Conservation (phyloP, 2,888 invertebrate species). For the Drosophila nr. perissopoda region DNA sequence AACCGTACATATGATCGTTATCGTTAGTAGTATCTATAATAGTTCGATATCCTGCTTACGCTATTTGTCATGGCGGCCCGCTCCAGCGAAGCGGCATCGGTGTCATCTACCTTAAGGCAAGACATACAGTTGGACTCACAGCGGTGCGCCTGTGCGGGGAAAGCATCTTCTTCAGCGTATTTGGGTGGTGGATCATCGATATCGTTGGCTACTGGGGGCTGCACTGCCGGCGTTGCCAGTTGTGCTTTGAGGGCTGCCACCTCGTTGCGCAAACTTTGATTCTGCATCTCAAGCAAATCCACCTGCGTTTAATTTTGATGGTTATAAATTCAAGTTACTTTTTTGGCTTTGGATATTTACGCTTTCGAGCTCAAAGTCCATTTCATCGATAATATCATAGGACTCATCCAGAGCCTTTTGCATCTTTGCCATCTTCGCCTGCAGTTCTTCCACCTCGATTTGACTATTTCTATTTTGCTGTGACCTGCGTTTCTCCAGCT, state of each 20-base stretch:
- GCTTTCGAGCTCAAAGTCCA: slow-evolving; percentile 83
- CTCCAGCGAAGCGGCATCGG: slow-evolving; percentile 73
- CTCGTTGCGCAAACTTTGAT: slow-evolving; percentile 76
- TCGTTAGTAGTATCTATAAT: not conserved
- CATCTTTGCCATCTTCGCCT: slow-evolving; percentile 60
- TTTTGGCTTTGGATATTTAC: slow-evolving; percentile 55
- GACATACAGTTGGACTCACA: slow-evolving; percentile 61
- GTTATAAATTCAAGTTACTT: not conserved
- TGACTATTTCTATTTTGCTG: slow-evolving; percentile 39
- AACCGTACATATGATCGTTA: not conserved
- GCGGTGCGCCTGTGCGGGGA: slow-evolving; percentile 9
- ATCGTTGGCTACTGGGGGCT: not conserved
- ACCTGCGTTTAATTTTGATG: slow-evolving; percentile 58
- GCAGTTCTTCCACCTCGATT: slow-evolving; percentile 51
- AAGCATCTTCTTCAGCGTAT: slow-evolving; percentile 42
- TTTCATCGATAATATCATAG: slow-evolving; percentile 83
- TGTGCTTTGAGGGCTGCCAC: slow-evolving; percentile 63
- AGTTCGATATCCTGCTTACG: slow-evolving; percentile 58
- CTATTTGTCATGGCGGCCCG: slow-evolving; percentile 77
- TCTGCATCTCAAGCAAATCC: slow-evolving; percentile 82
- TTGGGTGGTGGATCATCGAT: slow-evolving; percentile 58
- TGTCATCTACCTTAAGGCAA: slow-evolving; percentile 61
- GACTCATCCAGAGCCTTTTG: slow-evolving; percentile 79
- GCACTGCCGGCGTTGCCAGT: not conserved
- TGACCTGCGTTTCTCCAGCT: slow-evolving; percentile 51